Evolutionary conservation across 2,888 invertebrate species (phyloP).

Genomic region (Drosophila fungiperda): DNA sequence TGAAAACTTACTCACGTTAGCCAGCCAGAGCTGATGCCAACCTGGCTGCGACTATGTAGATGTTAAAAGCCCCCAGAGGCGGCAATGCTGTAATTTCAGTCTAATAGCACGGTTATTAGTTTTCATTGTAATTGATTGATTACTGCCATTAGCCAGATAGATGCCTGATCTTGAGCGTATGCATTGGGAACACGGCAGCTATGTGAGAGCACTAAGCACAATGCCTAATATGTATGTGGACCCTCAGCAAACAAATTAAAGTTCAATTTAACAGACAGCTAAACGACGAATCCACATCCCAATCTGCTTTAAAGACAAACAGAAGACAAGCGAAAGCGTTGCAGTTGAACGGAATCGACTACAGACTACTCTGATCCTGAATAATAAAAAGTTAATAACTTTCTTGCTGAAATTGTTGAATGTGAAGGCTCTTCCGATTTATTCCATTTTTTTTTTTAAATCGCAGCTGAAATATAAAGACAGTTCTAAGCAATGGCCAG

Average conservation of each 20-base stretch:
- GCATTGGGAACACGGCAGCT: constrained; percentile 39
- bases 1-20: constrained; percentile 39
- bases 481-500: too few relatives aligned
- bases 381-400: background rate
- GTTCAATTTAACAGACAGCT: constrained; percentile 53
- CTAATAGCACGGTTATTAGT: constrained; percentile 74
- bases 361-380: background rate
- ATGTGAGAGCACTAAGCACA: constrained; percentile 1
- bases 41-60: constrained; percentile 7
- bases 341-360: background rate
- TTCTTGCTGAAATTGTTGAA: background rate
- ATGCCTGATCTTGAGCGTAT: constrained; percentile 46
- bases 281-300: constrained; percentile 35
- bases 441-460: background rate
- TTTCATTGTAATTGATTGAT: constrained; percentile 76
- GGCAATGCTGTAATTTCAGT: constrained; percentile 57
- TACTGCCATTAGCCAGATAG: constrained; percentile 56
- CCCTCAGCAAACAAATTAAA: constrained; percentile 50
- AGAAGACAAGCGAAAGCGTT: background rate
- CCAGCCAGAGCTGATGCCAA: constrained; percentile 11
- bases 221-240: constrained; percentile 6
- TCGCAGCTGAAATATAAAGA: background rate
- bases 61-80: constrained; percentile 46
- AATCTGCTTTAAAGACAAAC: constrained; percentile 29
- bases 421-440: background rate